These are phyloP conservation scores for Andrena camellia DNA, from an alignment of 2,888 invertebrate species.

Conservation along the genomic window DNA sequence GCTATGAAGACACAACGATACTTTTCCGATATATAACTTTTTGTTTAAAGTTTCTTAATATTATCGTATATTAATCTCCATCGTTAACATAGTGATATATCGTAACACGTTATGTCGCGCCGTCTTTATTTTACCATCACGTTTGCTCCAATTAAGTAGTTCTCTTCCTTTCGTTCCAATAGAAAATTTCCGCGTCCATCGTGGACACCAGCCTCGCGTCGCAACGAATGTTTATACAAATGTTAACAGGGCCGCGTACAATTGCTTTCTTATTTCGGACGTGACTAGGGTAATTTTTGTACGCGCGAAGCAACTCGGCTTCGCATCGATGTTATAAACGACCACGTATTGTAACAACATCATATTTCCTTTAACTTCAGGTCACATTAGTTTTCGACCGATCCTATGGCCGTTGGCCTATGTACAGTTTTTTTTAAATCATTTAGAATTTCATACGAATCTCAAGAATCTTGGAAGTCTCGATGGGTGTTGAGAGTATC, in stretches of 20 bases:
- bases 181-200: slow-evolving; percentile 46
- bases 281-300: slow-evolving; percentile 20
- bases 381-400: slow-evolving; percentile 65
- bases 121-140: slow-evolving; percentile 10
- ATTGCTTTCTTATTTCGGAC: slow-evolving; percentile 34
- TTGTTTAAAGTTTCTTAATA: slow-evolving; percentile 34
- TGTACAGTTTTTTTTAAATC: slow-evolving; percentile 40
- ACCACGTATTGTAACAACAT: slow-evolving; percentile 34
- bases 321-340: slow-evolving; percentile 8
- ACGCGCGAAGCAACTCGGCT: slow-evolving; percentile 32
- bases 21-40: slow-evolving; percentile 24
- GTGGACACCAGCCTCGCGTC: slow-evolving; percentile 6
- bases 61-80: slow-evolving; percentile 49
- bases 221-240: slow-evolving; percentile 41
- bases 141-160: slow-evolving; percentile 13
- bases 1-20: slow-evolving; percentile 30
- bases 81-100: slow-evolving; percentile 45
- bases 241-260: slow-evolving; percentile 28
- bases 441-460: too few species aligned
- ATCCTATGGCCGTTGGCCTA: slow-evolving; percentile 57
- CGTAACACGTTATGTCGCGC: slow-evolving; percentile 21
- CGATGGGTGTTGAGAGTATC: too few species aligned
- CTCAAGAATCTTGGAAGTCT: too few species aligned
- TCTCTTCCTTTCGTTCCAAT: slow-evolving; percentile 3
- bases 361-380: slow-evolving; percentile 62